Conservation (phyloP, 2,113 vertebrate species). For the Mobula birostris region DNA sequence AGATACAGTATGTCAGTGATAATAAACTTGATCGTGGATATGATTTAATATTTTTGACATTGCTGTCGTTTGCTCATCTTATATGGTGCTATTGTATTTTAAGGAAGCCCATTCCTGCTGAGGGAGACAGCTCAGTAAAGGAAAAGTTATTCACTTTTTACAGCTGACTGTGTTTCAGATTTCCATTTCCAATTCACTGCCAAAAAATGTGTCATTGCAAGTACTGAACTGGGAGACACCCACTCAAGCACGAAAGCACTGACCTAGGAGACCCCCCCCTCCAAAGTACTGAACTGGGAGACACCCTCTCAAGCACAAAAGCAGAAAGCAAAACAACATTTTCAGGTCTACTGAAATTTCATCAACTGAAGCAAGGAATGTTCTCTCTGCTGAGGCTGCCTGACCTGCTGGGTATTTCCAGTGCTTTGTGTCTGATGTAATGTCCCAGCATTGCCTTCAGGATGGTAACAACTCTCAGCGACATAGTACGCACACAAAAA, state of each 20-base stretch:
- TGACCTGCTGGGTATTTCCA: no score
- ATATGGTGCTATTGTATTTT: neutral
- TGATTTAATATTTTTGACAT: neutral
- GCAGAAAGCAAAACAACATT: neutral
- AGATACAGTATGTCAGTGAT: no score
- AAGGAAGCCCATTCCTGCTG: neutral
- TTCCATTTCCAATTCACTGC: neutral
- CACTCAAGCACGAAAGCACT: neutral
- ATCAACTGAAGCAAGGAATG: no score
- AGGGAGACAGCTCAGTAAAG: neutral
- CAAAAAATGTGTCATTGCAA: neutral
- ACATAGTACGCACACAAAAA: neutral
- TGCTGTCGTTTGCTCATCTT: neutral
- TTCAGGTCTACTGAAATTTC: no score
- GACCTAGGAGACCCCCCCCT: no score
- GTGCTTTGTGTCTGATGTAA: no score
- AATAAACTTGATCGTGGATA: no score
- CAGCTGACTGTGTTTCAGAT: neutral
- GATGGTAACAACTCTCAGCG: neutral
- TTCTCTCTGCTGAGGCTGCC: neutral
- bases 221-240: neutral
- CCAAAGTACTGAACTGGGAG: no score
- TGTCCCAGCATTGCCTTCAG: no score
- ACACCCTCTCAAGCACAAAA: neutral
- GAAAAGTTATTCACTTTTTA: neutral